These are phyloP conservation scores for Plutomurus gul DNA, from an alignment of 1,140 invertebrate genomes.

Conservation along the genomic window DNA sequence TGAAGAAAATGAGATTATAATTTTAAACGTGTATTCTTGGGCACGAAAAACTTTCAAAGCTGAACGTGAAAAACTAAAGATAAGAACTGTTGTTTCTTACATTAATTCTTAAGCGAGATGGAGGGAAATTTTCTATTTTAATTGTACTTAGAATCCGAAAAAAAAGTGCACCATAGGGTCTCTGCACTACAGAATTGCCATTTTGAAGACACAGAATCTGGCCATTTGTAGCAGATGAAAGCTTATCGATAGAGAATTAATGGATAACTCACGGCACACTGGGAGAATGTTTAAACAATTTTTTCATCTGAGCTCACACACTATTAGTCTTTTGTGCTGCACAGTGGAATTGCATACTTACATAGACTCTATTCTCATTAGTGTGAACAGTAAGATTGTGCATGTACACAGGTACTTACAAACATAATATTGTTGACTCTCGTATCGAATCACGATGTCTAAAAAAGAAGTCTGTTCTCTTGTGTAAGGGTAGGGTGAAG, in stretches of 20 bases:
- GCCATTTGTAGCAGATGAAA: too few species aligned
- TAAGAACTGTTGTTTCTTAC: too few species aligned
- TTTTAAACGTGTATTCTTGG: neutral
- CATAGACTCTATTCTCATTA: neutral
- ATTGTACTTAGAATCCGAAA: too few species aligned
- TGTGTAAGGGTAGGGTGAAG: conserved; percentile 2
- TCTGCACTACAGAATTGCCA: too few species aligned
- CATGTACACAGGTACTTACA: neutral
- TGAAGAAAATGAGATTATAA: neutral
- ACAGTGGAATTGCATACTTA: neutral
- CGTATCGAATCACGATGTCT: neutral
- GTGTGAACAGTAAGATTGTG: neutral
- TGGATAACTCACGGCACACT: neutral
- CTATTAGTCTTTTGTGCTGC: too few species aligned
- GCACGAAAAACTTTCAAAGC: too few species aligned
- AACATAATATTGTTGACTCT: neutral
- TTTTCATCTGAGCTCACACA: neutral
- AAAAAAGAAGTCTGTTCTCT: neutral
- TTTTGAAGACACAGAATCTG: too few species aligned
- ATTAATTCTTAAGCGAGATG: too few species aligned
- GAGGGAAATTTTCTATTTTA: too few species aligned
- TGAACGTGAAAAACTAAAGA: too few species aligned
- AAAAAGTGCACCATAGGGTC: too few species aligned
- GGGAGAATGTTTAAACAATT: neutral
- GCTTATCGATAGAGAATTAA: too few species aligned